Percentiles rank a stretch among this genome's conserved stretches.
Evolutionary conservation across 2,797 vertebrate genomes (phyloP).

Genomic region (Bovichtus diacanthus): DNA sequence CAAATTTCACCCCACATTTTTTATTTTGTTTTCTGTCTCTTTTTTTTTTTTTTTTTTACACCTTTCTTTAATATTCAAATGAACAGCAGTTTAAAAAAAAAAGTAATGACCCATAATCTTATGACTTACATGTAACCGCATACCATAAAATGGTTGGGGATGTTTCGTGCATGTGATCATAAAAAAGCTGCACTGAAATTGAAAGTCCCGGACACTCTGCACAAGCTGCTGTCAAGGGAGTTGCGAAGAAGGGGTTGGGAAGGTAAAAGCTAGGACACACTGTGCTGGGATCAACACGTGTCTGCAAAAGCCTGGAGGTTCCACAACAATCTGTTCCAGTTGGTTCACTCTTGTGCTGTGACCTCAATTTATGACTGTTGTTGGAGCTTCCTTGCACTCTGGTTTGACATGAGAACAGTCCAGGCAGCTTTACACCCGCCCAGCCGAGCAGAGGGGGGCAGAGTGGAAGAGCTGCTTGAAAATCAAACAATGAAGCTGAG

Average conservation of each 20-base stretch:
- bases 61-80: not conserved
- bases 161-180: constrained; percentile 39
- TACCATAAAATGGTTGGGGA: not conserved
- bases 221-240: constrained; percentile 66
- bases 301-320: constrained; percentile 82
- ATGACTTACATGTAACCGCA: not conserved
- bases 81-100: not conserved
- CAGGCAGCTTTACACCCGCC: constrained; percentile 64
- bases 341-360: constrained; percentile 81
- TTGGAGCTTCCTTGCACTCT: constrained; percentile 76
- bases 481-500: constrained; percentile 69
- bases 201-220: constrained; percentile 58
- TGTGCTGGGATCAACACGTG: constrained; percentile 83
- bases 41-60: not conserved
- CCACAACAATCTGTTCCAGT: constrained; percentile 85
- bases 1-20: not conserved
- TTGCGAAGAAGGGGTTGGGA: constrained; percentile 56
- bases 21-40: not conserved
- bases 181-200: constrained; percentile 44
- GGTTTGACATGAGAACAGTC: constrained; percentile 71
- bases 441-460: constrained; percentile 52
- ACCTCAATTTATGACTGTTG: constrained; percentile 84
- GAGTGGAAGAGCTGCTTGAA: constrained; percentile 59
- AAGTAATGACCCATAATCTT: not conserved
- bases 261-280: constrained; percentile 77